phyloP scores from a whole-genome alignment of 2,797 vertebrate species.

The Hoplostethus mediterraneus region DNA sequence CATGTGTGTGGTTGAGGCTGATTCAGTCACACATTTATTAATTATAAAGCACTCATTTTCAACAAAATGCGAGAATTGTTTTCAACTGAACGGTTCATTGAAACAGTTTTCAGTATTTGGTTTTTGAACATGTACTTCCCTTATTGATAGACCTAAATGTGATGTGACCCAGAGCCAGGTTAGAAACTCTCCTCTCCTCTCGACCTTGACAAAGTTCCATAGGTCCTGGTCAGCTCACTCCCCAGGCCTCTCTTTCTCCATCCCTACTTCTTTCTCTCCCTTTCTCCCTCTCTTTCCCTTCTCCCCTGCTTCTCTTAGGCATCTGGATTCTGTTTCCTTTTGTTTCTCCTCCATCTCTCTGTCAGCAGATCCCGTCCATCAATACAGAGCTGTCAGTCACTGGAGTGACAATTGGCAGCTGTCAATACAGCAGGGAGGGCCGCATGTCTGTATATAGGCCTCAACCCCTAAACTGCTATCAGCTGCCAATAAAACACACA shows the following conservation, averaged over 20 bases:
- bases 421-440: conserved; percentile 80
- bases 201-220: conserved; percentile 70
- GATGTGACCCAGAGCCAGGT: conserved; percentile 15
- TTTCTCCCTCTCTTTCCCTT: conserved; percentile 36
- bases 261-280: conserved; percentile 1
- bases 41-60: too few species aligned
- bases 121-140: too few species aligned
- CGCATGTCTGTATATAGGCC: conserved; percentile 62
- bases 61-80: too few species aligned
- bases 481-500: conserved; percentile 82
- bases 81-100: too few species aligned
- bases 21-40: too few species aligned
- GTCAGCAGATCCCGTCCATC: conserved; percentile 84
- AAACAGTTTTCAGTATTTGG: too few species aligned
- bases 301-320: conserved; percentile 36
- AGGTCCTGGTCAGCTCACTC: conserved; percentile 24
- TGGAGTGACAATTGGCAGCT: conserved; percentile 82
- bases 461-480: conserved; percentile 77
- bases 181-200: conserved; percentile 6
- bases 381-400: conserved; percentile 85
- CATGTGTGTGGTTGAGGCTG: too few species aligned
- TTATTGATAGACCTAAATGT: not conserved
- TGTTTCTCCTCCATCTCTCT: conserved; percentile 76
- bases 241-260: not conserved
- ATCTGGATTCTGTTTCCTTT: conserved; percentile 56